These are phyloP conservation scores for Desoria tigrina DNA, from an alignment of 2,888 invertebrate species.

Conservation along the genomic window DNA sequence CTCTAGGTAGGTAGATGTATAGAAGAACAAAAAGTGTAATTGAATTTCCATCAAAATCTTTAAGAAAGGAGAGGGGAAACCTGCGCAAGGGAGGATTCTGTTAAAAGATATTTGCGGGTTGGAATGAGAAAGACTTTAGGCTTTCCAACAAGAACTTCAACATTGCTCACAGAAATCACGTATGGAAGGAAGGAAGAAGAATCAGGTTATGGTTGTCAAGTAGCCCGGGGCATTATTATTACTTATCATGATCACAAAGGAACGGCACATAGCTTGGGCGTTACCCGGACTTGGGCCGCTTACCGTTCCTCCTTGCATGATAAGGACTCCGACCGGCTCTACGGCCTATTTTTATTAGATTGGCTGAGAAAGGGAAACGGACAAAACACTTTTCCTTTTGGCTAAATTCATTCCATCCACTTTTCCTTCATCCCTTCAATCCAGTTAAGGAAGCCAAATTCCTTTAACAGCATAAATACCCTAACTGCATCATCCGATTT, in stretches of 20 bases:
- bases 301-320: conserved; percentile 22
- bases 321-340: conserved; percentile 14
- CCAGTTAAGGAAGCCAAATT: conserved; percentile 1
- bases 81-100: too few relatives aligned
- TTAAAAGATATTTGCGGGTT: too few relatives aligned
- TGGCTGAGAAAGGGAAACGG: neutral
- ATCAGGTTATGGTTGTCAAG: conserved; percentile 8
- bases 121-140: too few relatives aligned
- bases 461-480: conserved; percentile 4
- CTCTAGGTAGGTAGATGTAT: too few relatives aligned
- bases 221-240: conserved; percentile 30
- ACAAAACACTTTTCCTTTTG: too few relatives aligned
- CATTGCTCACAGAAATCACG: too few relatives aligned
- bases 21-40: too few relatives aligned
- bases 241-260: conserved; percentile 24
- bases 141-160: too few relatives aligned
- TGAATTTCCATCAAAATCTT: too few relatives aligned
- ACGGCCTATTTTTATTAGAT: neutral
- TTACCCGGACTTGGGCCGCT: conserved; percentile 20
- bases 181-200: neutral
- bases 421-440: too few relatives aligned
- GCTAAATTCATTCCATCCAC: too few relatives aligned
- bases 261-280: conserved; percentile 22
- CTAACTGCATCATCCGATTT: neutral
- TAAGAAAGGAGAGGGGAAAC: too few relatives aligned